A percentile compares a stretch with the other conserved stretches of the same genome.
These are phyloP conservation scores for Latrodectus hesperus DNA, from an alignment of 2,888 invertebrate species.

Conservation along the genomic window DNA sequence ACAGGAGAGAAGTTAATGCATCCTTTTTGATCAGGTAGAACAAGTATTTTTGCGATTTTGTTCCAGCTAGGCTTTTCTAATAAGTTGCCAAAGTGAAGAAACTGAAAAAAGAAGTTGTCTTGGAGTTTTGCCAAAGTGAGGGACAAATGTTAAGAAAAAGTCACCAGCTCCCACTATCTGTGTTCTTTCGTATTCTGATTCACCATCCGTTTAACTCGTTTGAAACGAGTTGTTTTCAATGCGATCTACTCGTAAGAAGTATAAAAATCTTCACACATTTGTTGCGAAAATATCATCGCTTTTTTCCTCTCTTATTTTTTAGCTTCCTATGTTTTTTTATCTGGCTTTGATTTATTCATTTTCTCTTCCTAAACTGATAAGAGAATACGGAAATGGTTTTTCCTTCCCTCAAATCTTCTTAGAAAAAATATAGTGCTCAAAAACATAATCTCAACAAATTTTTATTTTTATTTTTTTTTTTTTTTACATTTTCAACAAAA, in stretches of 20 bases:
- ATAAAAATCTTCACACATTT: background rate
- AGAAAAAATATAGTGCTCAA: background rate
- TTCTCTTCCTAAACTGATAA: slow-evolving; percentile 2
- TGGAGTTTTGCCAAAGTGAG: slow-evolving; percentile 53
- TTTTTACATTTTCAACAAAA: too few relatives aligned
- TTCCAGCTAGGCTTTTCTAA: background rate
- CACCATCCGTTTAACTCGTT: slow-evolving; percentile 35
- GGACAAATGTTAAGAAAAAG: slow-evolving; percentile 46
- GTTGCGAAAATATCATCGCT: background rate
- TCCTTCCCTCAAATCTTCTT: background rate
- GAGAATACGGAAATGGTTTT: background rate
- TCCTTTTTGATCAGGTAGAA: background rate
- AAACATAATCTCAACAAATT: background rate
- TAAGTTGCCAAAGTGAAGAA: slow-evolving; percentile 3
- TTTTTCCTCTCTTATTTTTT: background rate
- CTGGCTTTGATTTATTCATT: background rate
- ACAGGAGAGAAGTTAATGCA: slow-evolving; percentile 24
- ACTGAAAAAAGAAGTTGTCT: slow-evolving; percentile 1
- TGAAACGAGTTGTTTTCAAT: slow-evolving; percentile 25
- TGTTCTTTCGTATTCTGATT: slow-evolving; percentile 33
- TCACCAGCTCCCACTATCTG: slow-evolving; percentile 40
- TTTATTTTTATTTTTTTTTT: too few relatives aligned
- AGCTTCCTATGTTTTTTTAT: background rate
- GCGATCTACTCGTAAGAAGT: background rate
- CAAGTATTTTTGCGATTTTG: background rate